A percentile compares a stretch with the other conserved stretches of the same genome.
Conservation (phyloP, 2,797 vertebrate species). For the Heliangelus exortis region DNA sequence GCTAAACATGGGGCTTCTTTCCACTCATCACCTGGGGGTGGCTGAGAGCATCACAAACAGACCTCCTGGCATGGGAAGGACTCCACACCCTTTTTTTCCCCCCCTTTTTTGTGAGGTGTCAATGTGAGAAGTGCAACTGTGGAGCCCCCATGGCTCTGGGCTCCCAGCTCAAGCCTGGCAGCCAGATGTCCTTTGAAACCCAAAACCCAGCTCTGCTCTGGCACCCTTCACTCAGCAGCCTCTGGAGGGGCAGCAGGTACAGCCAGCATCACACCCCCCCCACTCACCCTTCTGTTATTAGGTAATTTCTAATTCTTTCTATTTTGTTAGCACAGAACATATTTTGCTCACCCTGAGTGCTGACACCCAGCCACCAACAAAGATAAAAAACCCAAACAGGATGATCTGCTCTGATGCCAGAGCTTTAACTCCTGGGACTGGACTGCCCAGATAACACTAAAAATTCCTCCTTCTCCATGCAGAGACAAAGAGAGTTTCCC, state of each 20-base stretch:
- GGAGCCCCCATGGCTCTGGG: no score
- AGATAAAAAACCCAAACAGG: background rate
- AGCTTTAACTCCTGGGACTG: background rate
- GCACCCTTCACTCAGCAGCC: no score
- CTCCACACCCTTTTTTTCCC: background rate
- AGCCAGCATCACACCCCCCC: no score
- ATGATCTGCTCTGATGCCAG: fast-evolving
- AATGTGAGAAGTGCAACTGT: no score
- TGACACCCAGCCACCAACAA: background rate
- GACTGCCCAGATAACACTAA: background rate
- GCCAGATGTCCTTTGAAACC: no score
- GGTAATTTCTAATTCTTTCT: background rate
- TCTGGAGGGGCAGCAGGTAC: no score
- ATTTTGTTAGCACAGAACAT: background rate
- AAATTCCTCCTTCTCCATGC: background rate
- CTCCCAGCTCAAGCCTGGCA: no score
- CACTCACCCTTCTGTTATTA: no score
- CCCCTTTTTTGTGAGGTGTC: no score
- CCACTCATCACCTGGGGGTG: fast-evolving
- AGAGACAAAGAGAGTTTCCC: background rate
- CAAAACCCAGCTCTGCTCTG: no score
- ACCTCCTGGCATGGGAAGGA: background rate
- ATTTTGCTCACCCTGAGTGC: background rate
- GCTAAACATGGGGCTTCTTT: background rate
- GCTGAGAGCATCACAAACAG: fast-evolving